A percentile compares a stretch with the other conserved stretches of the same genome.
Evolutionary conservation across 2,888 invertebrate species (phyloP).

Genomic region (Caenorhabditis imperialis): DNA sequence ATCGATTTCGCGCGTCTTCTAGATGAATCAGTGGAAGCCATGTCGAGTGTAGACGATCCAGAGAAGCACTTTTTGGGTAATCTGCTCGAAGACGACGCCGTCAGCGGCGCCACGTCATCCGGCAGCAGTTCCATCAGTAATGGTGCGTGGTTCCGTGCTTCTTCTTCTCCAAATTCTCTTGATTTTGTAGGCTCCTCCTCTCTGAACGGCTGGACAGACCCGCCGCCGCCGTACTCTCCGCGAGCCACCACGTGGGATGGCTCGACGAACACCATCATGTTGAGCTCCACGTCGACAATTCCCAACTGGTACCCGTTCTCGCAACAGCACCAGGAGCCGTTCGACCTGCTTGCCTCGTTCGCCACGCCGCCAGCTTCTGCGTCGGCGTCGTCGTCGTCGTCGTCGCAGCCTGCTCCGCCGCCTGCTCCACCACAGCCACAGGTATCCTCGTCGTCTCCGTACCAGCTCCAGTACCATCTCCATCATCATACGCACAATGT

Average conservation of each 20-base stretch:
- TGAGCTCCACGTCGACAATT: conserved; percentile 1
- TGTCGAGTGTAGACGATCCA: conserved; percentile 64
- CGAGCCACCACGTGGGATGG: conserved; percentile 12
- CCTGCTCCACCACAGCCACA: conserved; percentile 28
- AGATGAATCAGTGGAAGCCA: conserved; percentile 48
- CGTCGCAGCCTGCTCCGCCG: conserved; percentile 26
- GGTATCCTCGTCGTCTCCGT: conserved; percentile 53
- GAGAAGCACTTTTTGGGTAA: conserved; percentile 70
- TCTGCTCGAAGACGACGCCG: conserved; percentile 63
- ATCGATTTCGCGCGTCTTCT: conserved; percentile 10
- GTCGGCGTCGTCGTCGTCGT: conserved; percentile 8
- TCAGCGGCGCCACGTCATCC: background rate
- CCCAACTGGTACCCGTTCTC: conserved; percentile 24
- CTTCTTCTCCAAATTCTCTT: too few relatives aligned
- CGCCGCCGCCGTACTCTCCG: conserved; percentile 63
- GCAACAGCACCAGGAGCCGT: conserved; percentile 35
- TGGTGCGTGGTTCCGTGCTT: conserved; percentile 22
- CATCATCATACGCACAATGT: conserved; percentile 62
- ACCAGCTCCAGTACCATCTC: conserved; percentile 59
- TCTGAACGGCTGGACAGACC: conserved; percentile 60
- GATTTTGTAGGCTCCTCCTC: conserved; percentile 1
- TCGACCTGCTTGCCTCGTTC: conserved; percentile 13
- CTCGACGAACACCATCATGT: conserved; percentile 14
- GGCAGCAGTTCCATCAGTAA: background rate
- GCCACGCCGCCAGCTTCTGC: conserved; percentile 10